Evolutionary conservation across 1,140 invertebrate genomes (phyloP), one percentile per base, ranked within the genome.

Genomic region (Pseudomyrmex pallidus): DNA sequence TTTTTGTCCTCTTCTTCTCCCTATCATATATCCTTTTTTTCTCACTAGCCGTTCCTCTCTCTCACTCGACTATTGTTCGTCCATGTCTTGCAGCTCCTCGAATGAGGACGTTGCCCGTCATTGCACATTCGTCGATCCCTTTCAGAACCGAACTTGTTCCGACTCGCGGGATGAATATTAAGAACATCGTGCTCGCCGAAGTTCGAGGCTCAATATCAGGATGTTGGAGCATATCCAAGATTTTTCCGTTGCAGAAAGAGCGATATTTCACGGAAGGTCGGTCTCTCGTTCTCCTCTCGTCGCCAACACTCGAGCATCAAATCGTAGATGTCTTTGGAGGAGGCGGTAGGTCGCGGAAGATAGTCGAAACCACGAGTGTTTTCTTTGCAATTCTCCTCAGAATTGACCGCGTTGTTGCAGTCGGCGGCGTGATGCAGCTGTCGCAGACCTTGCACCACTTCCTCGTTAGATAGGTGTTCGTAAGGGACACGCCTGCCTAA

Each of bases 261-360:
- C 90, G 98, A 97, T 74, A 98, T 97, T 93, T 98, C 97, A 56
- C 96, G 95, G 94, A 99, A 99, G 48, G 96, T 96, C 0, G 98
- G 98, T 64, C 98, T 94, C 52, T 97, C 96, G 48, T 95, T 93
- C 63, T 97, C 97, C 86, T 97, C 96, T 10, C 97, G 94, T 77
- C 97, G 96, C 98, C 98, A 99, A 92, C 98, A 99, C 90, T 98
- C 97, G 50, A 96, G 94, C 97, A 99, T 98, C 57, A 98, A 94
- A 90, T 98, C 97, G 94, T 97, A 98, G 61, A 98, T 95, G 92
- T 98, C 97, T 89, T 97, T 96, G 3, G 97, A 97, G 78, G 97
- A 97, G 76, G 96, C 95, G 4, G 95, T 94, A 9, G 97, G 96
- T 50, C 96, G 95, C 13, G 96, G 95, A 80, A 98, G 95, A 87